Percentiles rank a stretch among this genome's conserved stretches.
phyloP scores from a whole-genome alignment of 2,113 vertebrate species.

The Sciurus niger region DNA sequence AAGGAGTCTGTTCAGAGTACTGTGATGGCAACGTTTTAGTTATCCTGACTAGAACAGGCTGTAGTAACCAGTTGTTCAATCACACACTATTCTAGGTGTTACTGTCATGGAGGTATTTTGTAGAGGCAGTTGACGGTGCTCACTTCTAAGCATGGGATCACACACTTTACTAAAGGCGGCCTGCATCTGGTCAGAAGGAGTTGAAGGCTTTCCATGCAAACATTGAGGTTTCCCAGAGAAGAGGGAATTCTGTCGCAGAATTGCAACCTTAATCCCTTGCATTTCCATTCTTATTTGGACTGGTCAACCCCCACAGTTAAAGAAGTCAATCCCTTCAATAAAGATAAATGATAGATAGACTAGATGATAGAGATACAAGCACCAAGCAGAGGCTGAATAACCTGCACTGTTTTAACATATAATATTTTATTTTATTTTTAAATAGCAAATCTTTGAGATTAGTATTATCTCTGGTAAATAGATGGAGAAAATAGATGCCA shows the following conservation, averaged over 20 bases:
- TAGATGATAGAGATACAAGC: neutral
- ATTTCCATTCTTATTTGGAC: neutral
- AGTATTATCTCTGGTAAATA: neutral
- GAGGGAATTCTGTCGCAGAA: neutral
- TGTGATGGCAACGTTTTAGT: neutral
- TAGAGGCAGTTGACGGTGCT: neutral
- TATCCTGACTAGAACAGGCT: neutral
- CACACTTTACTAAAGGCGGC: neutral
- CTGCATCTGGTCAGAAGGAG: neutral
- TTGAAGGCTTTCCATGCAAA: neutral
- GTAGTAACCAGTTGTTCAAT: neutral
- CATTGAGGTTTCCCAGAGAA: neutral
- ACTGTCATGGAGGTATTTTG: neutral
- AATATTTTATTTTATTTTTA: neutral
- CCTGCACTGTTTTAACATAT: neutral
- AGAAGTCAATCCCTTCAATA: neutral
- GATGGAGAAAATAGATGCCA: neutral
- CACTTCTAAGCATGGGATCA: neutral
- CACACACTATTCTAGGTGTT: neutral
- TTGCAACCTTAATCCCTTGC: neutral
- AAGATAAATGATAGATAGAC: neutral
- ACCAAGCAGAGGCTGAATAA: too few species aligned
- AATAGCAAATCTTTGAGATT: neutral
- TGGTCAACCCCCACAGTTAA: neutral
- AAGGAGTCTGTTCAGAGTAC: neutral